Percentiles rank a stretch among this genome's conserved stretches.
Evolutionary conservation across 2,113 vertebrate genomes (phyloP).

Genomic region (Zosterops borbonicus): DNA sequence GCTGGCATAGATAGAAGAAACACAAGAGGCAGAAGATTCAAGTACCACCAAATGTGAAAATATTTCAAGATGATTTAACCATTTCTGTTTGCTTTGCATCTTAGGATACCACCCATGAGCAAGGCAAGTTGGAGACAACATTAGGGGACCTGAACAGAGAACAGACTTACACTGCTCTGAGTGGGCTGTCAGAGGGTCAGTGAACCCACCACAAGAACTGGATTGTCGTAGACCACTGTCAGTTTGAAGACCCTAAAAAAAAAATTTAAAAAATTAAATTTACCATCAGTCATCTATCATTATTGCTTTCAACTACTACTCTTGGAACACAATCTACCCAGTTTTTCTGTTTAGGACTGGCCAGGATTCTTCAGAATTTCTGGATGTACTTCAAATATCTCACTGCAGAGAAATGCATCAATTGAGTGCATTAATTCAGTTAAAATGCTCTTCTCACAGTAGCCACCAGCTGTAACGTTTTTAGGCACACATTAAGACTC

Average conservation of each 20-base stretch:
- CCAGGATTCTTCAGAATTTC: neutral
- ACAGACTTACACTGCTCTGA: constrained; percentile 82
- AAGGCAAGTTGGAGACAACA: neutral
- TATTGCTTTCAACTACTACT: neutral
- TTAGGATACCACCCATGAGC: neutral
- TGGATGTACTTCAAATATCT: neutral
- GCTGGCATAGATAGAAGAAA: neutral
- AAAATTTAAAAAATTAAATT: neutral
- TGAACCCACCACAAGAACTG: constrained; percentile 86
- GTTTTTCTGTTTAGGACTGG: neutral
- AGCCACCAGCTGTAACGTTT: neutral
- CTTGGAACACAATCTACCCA: neutral
- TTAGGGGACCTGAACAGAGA: neutral
- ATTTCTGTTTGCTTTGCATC: neutral
- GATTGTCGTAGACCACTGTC: constrained; percentile 81
- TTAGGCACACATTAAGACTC: neutral
- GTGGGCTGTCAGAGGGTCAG: constrained; percentile 79
- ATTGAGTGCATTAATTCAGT: neutral
- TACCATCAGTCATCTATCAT: neutral
- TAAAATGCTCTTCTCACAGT: neutral
- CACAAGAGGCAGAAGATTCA: neutral
- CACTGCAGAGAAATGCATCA: neutral
- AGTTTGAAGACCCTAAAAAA: constrained; percentile 58
- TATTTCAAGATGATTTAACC: neutral
- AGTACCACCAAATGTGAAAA: neutral